Evolutionary conservation across 92 coral and sea anemone species (phyloP).

Genomic region (Parazoanthus darwini): DNA sequence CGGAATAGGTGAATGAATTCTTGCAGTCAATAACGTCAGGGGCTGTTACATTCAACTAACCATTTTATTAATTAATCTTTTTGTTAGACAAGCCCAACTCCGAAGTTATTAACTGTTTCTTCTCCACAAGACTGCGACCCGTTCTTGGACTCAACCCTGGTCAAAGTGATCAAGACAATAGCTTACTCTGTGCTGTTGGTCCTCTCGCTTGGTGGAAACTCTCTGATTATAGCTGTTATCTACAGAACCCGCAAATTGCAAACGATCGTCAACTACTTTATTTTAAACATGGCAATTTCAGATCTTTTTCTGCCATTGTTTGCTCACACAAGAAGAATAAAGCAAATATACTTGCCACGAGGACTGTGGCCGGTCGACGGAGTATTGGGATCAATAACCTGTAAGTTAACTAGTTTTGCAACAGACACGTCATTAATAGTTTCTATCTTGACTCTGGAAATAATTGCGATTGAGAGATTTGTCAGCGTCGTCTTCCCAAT

Average conservation of each 20-base stretch:
- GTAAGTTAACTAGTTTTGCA: background rate
- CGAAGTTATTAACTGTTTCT: too few relatives aligned
- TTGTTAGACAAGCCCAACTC: too few relatives aligned
- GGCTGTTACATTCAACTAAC: too few relatives aligned
- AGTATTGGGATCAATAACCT: constrained; percentile 1
- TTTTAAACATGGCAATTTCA: constrained; percentile 28
- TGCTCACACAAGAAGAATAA: constrained; percentile 9
- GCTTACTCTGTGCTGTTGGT: background rate
- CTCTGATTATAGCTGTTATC: constrained; percentile 13
- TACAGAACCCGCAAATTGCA: constrained; percentile 11
- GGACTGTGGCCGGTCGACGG: constrained; percentile 3
- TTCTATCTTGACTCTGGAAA: background rate
- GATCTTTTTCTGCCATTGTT: constrained; percentile 19
- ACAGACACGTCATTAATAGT: background rate
- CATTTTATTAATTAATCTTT: too few relatives aligned
- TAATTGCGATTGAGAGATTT: constrained; percentile 22
- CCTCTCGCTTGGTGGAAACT: constrained; percentile 10
- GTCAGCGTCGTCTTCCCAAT: background rate
- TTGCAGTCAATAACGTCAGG: too few relatives aligned
- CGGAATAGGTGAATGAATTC: too few relatives aligned
- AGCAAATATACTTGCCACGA: background rate
- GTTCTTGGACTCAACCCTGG: constrained; percentile 3
- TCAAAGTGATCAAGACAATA: background rate
- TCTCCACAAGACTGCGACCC: constrained; percentile 2
- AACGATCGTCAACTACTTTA: background rate